phyloP scores from a whole-genome alignment of 2,888 invertebrate genomes.

The Ctenicera cuprea region DNA sequence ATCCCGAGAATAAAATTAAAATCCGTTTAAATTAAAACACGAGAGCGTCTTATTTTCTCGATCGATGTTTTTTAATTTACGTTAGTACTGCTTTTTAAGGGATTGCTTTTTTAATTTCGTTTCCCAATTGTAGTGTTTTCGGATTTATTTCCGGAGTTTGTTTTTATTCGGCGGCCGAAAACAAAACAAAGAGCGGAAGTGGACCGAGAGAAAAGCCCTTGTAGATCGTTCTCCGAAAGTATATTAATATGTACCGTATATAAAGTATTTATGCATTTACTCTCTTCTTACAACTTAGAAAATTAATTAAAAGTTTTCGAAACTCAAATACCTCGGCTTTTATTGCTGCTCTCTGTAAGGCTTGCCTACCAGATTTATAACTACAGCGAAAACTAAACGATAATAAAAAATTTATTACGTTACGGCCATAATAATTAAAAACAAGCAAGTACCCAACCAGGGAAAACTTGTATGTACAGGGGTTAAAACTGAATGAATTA shows the following conservation, averaged over 20 bases:
- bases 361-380: conserved; percentile 9
- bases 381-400: background rate
- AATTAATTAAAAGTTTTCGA: conserved; percentile 30
- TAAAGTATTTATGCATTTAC: conserved; percentile 32
- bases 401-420: background rate
- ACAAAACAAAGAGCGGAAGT: conserved; percentile 1
- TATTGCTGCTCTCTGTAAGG: conserved; percentile 19
- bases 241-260: conserved; percentile 28
- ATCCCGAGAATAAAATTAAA: conserved; percentile 18
- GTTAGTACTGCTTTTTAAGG: conserved; percentile 2
- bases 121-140: too few relatives aligned
- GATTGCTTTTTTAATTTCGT: conserved; percentile 2
- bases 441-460: background rate
- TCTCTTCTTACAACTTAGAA: conserved; percentile 17
- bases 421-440: too few relatives aligned
- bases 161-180: background rate
- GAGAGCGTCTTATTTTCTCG: conserved; percentile 4
- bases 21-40: conserved; percentile 21
- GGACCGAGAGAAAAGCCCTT: background rate
- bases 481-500: too few relatives aligned
- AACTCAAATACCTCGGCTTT: conserved; percentile 33
- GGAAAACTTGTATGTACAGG: too few relatives aligned
- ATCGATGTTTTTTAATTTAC: conserved; percentile 19
- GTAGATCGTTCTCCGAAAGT: conserved; percentile 16
- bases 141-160: too few relatives aligned